Evolutionary conservation across 2,797 vertebrate genomes (phyloP), one percentile per base, ranked within the genome.

Genomic region (Poecilia velifera): DNA sequence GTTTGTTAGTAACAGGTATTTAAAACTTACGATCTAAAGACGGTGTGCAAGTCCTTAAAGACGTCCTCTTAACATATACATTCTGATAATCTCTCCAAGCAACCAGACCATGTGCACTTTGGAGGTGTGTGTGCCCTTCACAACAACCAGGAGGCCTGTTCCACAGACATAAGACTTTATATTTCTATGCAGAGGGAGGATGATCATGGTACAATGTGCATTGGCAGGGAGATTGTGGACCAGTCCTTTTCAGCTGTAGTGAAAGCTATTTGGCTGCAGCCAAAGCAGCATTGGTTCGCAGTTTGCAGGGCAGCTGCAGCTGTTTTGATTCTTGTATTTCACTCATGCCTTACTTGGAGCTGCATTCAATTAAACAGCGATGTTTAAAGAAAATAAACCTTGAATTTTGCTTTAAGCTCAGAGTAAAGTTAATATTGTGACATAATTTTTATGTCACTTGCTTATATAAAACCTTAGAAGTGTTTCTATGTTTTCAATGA

Each of bases 1-100:
- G 49, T 73, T 83, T 70, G 41, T 73, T 46, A 46, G 45, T 47
- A 74, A 76, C 18, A 70, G 20, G n/a, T 72, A 64, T 80, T 72
- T 72, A 66, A 0, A 0, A 59, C 51, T 25, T 4, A 62, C 43
- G 51, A 82, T 77, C 49, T 72, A 71, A 84, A 81, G 8, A 41
- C 1, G 6, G 1, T 22, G 49, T 18, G 20, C 31, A 47, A 12
- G 25, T 39, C 75, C 22, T n/a, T 1, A 2, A 22, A 74, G 66
- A 73, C 70, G 73, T 43, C 72, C 68, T 72, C 8, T 53, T 53
- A 53, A 25, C 7, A 3, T 25, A 25, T 3, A 16, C 5, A 45
- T 41, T 43, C 41, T n/a, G 68, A 45, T 3, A 71, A 43, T 41
- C 39, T 43, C 2, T 70, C 66, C 66, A 70, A n/a, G 2, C 12